A percentile compares a stretch with the other conserved stretches of the same genome.
These are phyloP conservation scores for Barypeithes pellucidus DNA, from an alignment of 2,888 invertebrate genomes.

Conservation along the genomic window DNA sequence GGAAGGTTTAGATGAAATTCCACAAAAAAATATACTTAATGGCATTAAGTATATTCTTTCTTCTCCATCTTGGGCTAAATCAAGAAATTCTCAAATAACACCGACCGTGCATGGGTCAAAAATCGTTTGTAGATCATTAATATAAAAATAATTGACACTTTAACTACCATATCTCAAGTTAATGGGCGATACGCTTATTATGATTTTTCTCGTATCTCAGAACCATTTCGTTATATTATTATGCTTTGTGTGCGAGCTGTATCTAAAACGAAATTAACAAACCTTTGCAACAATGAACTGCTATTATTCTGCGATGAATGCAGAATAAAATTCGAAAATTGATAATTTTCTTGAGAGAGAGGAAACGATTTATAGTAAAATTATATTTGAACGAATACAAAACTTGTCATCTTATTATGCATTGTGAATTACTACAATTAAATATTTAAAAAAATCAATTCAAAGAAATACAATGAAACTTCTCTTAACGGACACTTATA, in stretches of 20 bases:
- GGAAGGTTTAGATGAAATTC: neutral
- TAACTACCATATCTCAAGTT: conserved; percentile 22
- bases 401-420: too few relatives aligned
- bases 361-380: too few relatives aligned
- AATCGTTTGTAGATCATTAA: conserved; percentile 23
- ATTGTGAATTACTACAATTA: too few relatives aligned
- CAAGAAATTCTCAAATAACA: neutral
- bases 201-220: neutral
- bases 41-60: neutral
- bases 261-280: neutral
- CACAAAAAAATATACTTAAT: conserved; percentile 5
- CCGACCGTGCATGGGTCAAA: conserved; percentile 9
- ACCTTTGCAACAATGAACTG: neutral
- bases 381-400: too few relatives aligned
- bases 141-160: conserved; percentile 25
- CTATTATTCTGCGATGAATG: too few relatives aligned
- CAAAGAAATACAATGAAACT: too few relatives aligned
- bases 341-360: too few relatives aligned
- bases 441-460: too few relatives aligned
- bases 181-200: conserved; percentile 3
- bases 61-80: neutral
- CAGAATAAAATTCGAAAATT: too few relatives aligned
- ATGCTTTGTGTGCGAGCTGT: conserved; percentile 1
- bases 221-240: conserved; percentile 8
- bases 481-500: too few relatives aligned